Base-by-base conservation (phyloP, 1,140 invertebrate species). In the Laupala kohalensis region DNA sequence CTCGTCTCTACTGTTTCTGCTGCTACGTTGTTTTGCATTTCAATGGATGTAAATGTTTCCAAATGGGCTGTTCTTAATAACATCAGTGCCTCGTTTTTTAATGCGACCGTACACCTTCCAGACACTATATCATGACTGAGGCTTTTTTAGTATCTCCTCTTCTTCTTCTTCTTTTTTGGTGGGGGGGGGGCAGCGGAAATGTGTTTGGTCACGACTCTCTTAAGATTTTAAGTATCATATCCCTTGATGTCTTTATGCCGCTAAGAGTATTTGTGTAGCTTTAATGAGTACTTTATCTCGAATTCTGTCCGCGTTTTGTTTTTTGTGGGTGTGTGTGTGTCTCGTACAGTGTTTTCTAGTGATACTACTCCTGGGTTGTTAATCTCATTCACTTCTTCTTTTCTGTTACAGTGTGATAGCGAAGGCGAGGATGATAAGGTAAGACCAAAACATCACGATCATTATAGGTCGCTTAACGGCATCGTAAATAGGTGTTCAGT, bases 361-460 rank as follows among this genome's bases (percentile, higher is more conserved):
- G 37, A 53, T 19, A 19, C 37, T 0, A 53, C 37, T 53, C 37
- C 37, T 19, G 37, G 9, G 37, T 53, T 53, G 37, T 53, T 53
- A 53, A 53, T 53, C 37, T 53, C 19, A 53, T 53, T 53, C 37
- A 53, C 37, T 74, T 79, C 79, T 79, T 83, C 82, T 81, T 81
- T 82, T 78, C 77, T 84, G 77, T 91, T 90, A 74, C 86, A 92
- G 90, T 92, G 90, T 92, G 91, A 92, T 92, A 92, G 89, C 87
- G 89, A 90, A 87, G 89, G 89, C 83, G 89, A 91, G 83, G 90
- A 92, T 81, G 90, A 91, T 85, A 92, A 91, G 90, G 90, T 90
- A 84, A 85, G 88, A 80, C 19, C 27, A 64, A 53, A 5, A 9
- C 4, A 6, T 62, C 9, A 23, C 23, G 9, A 26, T 26, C 64